Conservation (phyloP, 2,113 vertebrate genomes). For the Lepisosteus oculatus region DNA sequence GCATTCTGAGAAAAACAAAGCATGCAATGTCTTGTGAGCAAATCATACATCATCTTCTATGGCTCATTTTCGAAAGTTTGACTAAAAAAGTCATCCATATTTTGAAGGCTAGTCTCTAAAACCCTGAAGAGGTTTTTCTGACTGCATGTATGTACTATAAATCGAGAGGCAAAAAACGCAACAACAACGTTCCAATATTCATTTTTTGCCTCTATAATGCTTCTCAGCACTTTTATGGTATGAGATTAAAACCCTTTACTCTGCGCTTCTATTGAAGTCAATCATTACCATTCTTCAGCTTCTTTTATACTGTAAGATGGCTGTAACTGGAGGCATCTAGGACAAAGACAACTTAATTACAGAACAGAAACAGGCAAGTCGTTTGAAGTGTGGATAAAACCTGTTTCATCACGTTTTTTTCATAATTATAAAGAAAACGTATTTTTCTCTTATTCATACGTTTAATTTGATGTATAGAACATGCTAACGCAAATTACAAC, state of each 20-base stretch:
- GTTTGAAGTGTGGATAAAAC: constrained; percentile 16
- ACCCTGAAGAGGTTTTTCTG: too few species aligned
- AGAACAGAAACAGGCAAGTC: constrained; percentile 19
- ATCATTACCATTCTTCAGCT: constrained; percentile 20
- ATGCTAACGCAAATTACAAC: too few species aligned
- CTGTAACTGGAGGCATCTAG: background rate
- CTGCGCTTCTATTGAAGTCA: background rate
- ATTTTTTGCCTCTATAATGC: too few species aligned
- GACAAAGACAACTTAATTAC: constrained; percentile 18
- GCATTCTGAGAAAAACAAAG: too few species aligned
- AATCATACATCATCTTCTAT: too few species aligned
- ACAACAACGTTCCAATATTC: too few species aligned
- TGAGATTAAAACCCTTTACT: constrained; percentile 5
- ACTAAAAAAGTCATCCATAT: too few species aligned
- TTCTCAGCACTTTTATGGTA: background rate
- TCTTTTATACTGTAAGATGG: constrained; percentile 10
- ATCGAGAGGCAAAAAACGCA: too few species aligned
- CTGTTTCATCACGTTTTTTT: constrained; percentile 30
- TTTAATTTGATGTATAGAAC: background rate
- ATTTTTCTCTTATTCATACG: constrained; percentile 12
- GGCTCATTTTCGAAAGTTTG: too few species aligned
- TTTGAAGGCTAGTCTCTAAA: too few species aligned
- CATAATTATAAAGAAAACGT: constrained; percentile 15
- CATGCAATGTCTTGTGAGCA: too few species aligned
- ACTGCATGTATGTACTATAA: too few species aligned